Evolutionary conservation across 2,888 invertebrate genomes (phyloP).

Genomic region (Cheilosia impressa): DNA sequence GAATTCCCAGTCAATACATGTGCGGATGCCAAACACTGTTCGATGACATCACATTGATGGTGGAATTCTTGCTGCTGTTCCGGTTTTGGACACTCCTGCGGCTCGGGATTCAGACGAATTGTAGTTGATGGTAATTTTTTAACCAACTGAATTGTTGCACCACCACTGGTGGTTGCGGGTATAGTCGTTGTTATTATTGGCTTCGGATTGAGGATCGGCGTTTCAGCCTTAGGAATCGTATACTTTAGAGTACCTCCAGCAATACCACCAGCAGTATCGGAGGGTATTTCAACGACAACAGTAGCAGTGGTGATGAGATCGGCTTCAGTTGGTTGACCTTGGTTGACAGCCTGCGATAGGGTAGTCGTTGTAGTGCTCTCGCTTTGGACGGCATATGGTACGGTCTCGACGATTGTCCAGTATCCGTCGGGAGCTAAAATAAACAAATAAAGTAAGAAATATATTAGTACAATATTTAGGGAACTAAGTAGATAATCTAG

Average conservation of each 20-base stretch:
- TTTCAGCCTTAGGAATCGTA: slow-evolving; percentile 79
- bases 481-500: not conserved
- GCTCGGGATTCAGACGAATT: slow-evolving; percentile 26
- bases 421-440: slow-evolving; percentile 80
- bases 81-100: not conserved
- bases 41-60: slow-evolving; percentile 64
- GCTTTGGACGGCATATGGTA: slow-evolving; percentile 81
- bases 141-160: slow-evolving; percentile 81
- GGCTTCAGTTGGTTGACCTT: slow-evolving; percentile 67
- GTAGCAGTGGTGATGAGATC: slow-evolving; percentile 80
- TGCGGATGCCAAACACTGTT: slow-evolving; percentile 61
- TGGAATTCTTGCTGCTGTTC: slow-evolving; percentile 29
- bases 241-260: slow-evolving; percentile 82
- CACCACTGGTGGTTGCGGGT: slow-evolving; percentile 77
- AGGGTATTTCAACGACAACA: slow-evolving; percentile 82
- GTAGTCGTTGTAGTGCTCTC: slow-evolving; percentile 69
- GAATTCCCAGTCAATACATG: slow-evolving; percentile 45
- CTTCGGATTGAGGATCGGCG: slow-evolving; percentile 63
- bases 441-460: slow-evolving; percentile 41
- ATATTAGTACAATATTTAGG: slow-evolving; percentile 13
- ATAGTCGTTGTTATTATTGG: slow-evolving; percentile 58
- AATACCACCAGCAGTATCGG: slow-evolving; percentile 80
- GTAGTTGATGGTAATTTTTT: slow-evolving; percentile 76
- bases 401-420: slow-evolving; percentile 83
- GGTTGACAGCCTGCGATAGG: slow-evolving; percentile 65